Percentiles rank a stretch among this genome's conserved stretches.
Evolutionary conservation across 2,888 invertebrate species (phyloP).

Genomic region (Melanotus villosus): DNA sequence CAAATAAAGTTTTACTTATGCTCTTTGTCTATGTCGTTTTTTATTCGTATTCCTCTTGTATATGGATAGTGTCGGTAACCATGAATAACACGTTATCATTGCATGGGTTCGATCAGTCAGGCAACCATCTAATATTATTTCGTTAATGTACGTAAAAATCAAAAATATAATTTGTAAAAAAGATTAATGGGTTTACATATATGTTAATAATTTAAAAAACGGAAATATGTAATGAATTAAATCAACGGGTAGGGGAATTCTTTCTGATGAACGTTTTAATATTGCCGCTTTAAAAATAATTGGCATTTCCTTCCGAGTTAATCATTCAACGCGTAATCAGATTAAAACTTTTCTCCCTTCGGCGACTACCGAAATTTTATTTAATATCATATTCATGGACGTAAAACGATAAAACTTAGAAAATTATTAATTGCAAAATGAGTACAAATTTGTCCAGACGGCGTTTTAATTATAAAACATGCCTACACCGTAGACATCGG

Average conservation of each 20-base stretch:
- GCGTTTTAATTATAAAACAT: conserved; percentile 21
- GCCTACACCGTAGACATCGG: neutral
- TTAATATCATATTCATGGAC: neutral
- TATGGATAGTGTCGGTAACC: too few species aligned
- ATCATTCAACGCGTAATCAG: conserved; percentile 18
- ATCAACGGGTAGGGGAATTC: neutral
- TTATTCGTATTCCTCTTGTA: too few species aligned
- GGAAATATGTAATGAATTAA: neutral
- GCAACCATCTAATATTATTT: too few species aligned
- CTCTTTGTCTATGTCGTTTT: too few species aligned
- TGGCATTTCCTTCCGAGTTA: conserved; percentile 12
- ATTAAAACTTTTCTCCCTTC: conserved; percentile 14
- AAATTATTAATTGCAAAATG: conserved; percentile 14
- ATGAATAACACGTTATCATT: too few species aligned
- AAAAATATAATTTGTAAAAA: too few species aligned
- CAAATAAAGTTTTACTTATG: too few species aligned
- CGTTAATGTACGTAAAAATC: too few species aligned
- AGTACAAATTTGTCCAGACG: conserved; percentile 8
- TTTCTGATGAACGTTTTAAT: conserved; percentile 3
- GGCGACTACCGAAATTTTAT: conserved; percentile 1
- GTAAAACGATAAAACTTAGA: conserved; percentile 14
- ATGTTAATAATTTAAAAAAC: too few species aligned
- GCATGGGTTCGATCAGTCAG: too few species aligned
- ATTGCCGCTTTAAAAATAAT: conserved; percentile 9
- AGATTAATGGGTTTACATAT: too few species aligned